Percentiles rank a stretch among this genome's conserved stretches.
Evolutionary conservation across 2,113 vertebrate genomes (phyloP).

Genomic region (Aviceda subcristata): DNA sequence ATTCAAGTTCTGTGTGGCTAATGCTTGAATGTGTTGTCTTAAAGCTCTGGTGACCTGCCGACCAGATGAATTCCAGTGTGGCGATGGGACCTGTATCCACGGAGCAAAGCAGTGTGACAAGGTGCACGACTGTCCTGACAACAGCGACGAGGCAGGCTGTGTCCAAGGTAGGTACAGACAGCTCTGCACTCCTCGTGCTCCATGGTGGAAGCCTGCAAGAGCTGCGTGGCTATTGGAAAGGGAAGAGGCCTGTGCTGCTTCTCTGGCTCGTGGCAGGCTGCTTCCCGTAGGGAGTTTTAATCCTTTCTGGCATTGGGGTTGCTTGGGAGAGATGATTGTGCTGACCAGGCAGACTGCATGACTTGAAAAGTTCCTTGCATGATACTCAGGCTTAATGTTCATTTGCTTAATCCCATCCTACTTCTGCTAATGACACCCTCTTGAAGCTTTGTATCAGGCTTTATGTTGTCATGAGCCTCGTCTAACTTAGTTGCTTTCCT

Average conservation of each 20-base stretch:
- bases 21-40: background rate
- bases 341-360: background rate
- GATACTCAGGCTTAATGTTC: slow-evolving; percentile 4
- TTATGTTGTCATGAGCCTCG: slow-evolving; percentile 11
- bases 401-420: slow-evolving; percentile 31
- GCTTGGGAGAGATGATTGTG: background rate
- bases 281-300: background rate
- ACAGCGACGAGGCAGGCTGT: slow-evolving; percentile 91
- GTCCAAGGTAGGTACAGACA: slow-evolving; percentile 79
- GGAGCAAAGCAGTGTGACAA: slow-evolving; percentile 90
- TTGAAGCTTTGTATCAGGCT: slow-evolving; percentile 29
- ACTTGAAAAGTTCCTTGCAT: background rate
- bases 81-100: slow-evolving; percentile 89
- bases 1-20: background rate
- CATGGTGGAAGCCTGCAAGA: background rate
- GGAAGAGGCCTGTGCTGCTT: background rate
- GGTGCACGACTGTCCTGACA: slow-evolving; percentile 87
- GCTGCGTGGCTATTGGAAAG: background rate
- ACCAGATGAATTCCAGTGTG: slow-evolving; percentile 93
- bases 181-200: background rate
- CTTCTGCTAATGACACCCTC: slow-evolving; percentile 46
- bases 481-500: slow-evolving; percentile 67
- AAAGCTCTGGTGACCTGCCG: slow-evolving; percentile 86
- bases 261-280: background rate
- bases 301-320: background rate